These are phyloP conservation scores for Drosophila tropicalis DNA, from an alignment of 1,140 invertebrate genomes.

Conservation along the genomic window DNA sequence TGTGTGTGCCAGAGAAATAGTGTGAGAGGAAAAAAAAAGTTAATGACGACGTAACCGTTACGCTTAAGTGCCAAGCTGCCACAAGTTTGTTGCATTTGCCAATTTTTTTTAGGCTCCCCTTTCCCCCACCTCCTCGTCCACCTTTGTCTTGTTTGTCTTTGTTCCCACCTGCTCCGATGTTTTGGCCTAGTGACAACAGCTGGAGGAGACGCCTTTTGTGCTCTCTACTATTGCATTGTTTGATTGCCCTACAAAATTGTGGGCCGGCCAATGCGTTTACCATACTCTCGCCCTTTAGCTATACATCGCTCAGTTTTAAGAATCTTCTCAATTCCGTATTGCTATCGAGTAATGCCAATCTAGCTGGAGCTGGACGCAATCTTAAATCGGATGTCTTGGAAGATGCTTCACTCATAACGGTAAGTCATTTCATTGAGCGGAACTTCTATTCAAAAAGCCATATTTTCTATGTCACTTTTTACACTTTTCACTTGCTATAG, in stretches of 20 bases:
- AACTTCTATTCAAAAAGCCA: constrained; percentile 12
- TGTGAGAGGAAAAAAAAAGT: constrained; percentile 28
- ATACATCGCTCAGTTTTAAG: constrained; percentile 77
- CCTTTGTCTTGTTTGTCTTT: constrained; percentile 1
- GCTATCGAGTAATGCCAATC: constrained; percentile 76
- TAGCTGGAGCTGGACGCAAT: constrained; percentile 74
- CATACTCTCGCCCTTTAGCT: constrained; percentile 79
- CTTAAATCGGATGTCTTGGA: constrained; percentile 81
- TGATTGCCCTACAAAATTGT: constrained; percentile 59
- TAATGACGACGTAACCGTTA: constrained; percentile 73
- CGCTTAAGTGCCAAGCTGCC: constrained; percentile 65
- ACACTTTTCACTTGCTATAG: constrained; percentile 54
- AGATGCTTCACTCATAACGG: constrained; percentile 81
- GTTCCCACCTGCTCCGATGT: constrained; percentile 17
- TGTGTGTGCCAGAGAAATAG: constrained; percentile 34
- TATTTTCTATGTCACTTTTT: constrained; percentile 75
- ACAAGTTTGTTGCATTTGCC: constrained; percentile 62
- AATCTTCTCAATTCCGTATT: constrained; percentile 78
- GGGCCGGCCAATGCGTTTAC: constrained; percentile 72
- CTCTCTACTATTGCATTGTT: constrained; percentile 65
- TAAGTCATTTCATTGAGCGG: constrained; percentile 43
- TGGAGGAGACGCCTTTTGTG: constrained; percentile 39
- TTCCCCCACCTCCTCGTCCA: constrained; percentile 20
- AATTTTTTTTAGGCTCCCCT: constrained; percentile 53
- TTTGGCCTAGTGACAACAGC: constrained; percentile 48